phyloP scores from a whole-genome alignment of 2,797 vertebrate species.

The Philypnodon macrostomus region DNA sequence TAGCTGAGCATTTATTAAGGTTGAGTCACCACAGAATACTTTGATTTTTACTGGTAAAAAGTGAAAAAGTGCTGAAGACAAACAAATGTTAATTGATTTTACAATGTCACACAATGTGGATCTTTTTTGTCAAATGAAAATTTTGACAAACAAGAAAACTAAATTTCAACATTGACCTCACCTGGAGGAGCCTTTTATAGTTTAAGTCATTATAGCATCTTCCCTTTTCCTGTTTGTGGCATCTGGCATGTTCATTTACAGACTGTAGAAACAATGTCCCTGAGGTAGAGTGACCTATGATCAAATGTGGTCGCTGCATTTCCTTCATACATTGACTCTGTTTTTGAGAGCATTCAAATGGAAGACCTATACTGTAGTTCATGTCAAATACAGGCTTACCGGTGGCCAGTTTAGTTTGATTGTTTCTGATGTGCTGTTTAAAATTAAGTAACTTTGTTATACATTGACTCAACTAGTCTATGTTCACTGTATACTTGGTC shows the following conservation, averaged over 20 bases:
- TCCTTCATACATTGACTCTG: slow-evolving; percentile 40
- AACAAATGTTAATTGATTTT: not conserved
- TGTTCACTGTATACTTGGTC: too few relatives aligned
- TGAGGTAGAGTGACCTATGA: slow-evolving; percentile 55
- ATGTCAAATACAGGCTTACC: too few relatives aligned
- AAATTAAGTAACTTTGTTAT: too few relatives aligned
- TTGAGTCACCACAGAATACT: slow-evolving; percentile 16
- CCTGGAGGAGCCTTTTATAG: slow-evolving; percentile 64
- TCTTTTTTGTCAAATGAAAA: too few relatives aligned
- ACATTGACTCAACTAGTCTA: too few relatives aligned
- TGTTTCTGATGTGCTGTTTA: too few relatives aligned
- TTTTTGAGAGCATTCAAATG: slow-evolving; percentile 49
- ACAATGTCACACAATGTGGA: too few relatives aligned
- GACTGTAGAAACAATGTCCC: slow-evolving; percentile 46
- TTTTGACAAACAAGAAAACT: too few relatives aligned
- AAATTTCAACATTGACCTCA: slow-evolving; percentile 60
- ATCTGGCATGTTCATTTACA: slow-evolving; percentile 71
- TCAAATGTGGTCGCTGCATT: slow-evolving; percentile 36
- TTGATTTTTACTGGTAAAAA: slow-evolving; percentile 22
- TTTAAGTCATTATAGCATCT: slow-evolving; percentile 73
- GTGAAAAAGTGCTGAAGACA: not conserved
- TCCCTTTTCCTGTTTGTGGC: slow-evolving; percentile 80
- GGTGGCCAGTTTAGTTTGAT: too few relatives aligned
- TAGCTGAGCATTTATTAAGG: slow-evolving; percentile 25
- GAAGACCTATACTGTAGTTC: slow-evolving; percentile 9